A percentile compares a stretch with the other conserved stretches of the same genome.
These are phyloP conservation scores for Hycleus phaleratus DNA, from an alignment of 1,140 invertebrate genomes.

Conservation along the genomic window DNA sequence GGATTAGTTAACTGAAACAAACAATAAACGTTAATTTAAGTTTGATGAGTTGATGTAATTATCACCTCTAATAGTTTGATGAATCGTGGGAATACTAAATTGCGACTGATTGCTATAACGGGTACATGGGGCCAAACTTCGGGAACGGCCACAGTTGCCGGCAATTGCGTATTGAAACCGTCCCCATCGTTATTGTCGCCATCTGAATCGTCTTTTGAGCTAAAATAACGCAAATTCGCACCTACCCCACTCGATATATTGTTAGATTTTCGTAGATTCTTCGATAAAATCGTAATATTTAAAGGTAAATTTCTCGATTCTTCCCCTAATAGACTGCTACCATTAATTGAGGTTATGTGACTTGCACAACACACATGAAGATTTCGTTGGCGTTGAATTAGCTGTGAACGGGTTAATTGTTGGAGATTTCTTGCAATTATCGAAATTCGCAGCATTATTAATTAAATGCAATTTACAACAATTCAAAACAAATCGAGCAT, in stretches of 20 bases:
- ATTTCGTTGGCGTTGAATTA: not conserved
- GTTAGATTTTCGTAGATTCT: too few species aligned
- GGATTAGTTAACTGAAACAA: conserved; percentile 71
- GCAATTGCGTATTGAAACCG: conserved; percentile 49
- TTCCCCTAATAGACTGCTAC: not conserved
- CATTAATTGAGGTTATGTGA: conserved; percentile 2
- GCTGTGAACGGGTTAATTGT: too few species aligned
- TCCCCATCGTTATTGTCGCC: conserved; percentile 32
- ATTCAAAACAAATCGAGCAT: too few species aligned
- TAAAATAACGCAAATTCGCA: not conserved
- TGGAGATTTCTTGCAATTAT: too few species aligned
- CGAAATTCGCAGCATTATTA: too few species aligned
- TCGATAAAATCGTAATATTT: not conserved
- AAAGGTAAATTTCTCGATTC: not conserved
- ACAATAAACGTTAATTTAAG: not conserved
- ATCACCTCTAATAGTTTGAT: conserved; percentile 92
- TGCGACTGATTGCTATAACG: conserved; percentile 86
- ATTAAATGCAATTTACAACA: too few species aligned
- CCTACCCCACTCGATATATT: too few species aligned
- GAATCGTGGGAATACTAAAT: conserved; percentile 96
- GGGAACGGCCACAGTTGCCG: conserved; percentile 88
- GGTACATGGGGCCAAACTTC: conserved; percentile 95
- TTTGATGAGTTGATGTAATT: not conserved
- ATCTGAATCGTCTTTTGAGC: conserved; percentile 19
- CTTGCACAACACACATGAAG: not conserved